Conservation (phyloP, 2,113 vertebrate genomes). For the Micronycteris hirsuta region DNA sequence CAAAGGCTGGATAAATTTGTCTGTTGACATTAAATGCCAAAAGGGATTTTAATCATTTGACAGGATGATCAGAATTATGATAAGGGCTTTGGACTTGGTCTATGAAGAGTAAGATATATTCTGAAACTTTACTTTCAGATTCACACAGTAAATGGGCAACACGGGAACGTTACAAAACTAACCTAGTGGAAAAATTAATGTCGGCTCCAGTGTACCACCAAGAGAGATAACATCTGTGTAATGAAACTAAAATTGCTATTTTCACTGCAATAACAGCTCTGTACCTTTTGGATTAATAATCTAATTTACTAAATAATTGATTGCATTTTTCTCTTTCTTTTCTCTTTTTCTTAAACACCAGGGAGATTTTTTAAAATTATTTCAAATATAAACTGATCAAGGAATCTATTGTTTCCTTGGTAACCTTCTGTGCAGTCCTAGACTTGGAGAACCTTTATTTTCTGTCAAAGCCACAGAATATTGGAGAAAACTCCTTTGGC, state of each 20-base stretch:
- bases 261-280: neutral
- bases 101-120: neutral
- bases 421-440: neutral
- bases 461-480: neutral
- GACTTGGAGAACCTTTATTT: neutral
- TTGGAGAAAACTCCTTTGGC: neutral
- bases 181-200: neutral
- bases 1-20: slow-evolving; percentile 4
- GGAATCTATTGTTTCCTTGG: slow-evolving; percentile 36
- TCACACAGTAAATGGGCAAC: slow-evolving; percentile 19
- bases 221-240: neutral
- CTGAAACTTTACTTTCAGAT: slow-evolving; percentile 29
- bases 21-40: neutral
- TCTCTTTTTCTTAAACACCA: slow-evolving; percentile 23
- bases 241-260: neutral
- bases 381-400: neutral
- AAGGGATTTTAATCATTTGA: neutral
- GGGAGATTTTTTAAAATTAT: neutral
- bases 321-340: slow-evolving; percentile 12
- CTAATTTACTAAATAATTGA: slow-evolving; percentile 46
- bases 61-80: neutral
- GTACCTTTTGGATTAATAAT: slow-evolving; percentile 31
- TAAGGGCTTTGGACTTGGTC: neutral
- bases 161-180: slow-evolving; percentile 17
- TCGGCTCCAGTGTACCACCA: neutral